These are phyloP conservation scores for Limonius californicus DNA, from an alignment of 1,140 invertebrate genomes.

Conservation along the genomic window DNA sequence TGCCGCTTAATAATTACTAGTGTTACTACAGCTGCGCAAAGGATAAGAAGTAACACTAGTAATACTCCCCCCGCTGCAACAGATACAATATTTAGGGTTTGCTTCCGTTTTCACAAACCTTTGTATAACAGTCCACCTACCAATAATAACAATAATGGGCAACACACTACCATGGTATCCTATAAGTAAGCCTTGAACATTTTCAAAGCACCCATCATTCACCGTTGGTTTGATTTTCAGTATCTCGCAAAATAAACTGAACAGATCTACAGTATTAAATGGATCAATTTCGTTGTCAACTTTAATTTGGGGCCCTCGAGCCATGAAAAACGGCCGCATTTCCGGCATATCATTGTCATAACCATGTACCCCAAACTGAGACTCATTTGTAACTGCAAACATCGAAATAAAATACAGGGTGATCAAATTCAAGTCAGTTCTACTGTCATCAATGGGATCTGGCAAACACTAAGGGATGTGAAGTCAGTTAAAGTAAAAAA, in stretches of 20 bases:
- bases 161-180: background rate
- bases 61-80: conserved; percentile 42
- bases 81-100: too few relatives aligned
- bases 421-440: too few relatives aligned
- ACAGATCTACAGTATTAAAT: conserved; percentile 64
- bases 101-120: background rate
- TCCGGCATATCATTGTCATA: conserved; percentile 56
- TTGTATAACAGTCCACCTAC: background rate
- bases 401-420: background rate
- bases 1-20: conserved; percentile 42
- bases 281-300: conserved; percentile 50
- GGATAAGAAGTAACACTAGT: conserved; percentile 37
- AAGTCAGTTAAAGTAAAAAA: too few relatives aligned
- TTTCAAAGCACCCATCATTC: conserved; percentile 36
- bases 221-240: conserved; percentile 48
- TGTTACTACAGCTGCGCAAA: conserved; percentile 36
- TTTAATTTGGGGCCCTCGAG: conserved; percentile 61
- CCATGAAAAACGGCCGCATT: conserved; percentile 70
- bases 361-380: conserved; percentile 64
- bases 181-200: background rate
- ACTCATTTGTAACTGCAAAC: conserved; percentile 16
- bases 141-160: conserved; percentile 23
- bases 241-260: conserved; percentile 62
- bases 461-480: too few relatives aligned
- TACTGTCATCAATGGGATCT: too few relatives aligned